Percentiles rank a stretch among this genome's conserved stretches.
Evolutionary conservation across 2,797 vertebrate species (phyloP).

Genomic region (Crenichthys baileyi): DNA sequence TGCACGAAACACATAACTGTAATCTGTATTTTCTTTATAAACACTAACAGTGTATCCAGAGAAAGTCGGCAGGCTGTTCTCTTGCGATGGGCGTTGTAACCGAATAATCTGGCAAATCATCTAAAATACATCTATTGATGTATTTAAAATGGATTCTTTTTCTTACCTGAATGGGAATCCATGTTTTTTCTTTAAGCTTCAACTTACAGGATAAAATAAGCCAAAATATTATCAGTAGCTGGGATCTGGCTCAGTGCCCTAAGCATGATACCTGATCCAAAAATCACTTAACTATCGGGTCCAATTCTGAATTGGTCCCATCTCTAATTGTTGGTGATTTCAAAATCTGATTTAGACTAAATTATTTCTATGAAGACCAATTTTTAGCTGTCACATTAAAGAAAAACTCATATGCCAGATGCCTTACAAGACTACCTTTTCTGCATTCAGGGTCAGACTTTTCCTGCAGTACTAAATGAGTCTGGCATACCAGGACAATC

Average conservation of each 20-base stretch:
- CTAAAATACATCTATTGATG: too few relatives aligned
- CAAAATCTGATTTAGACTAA: neutral
- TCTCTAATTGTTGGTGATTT: neutral
- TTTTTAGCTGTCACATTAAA: too few relatives aligned
- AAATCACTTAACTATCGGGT: neutral
- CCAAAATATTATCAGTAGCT: neutral
- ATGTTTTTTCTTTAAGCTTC: too few relatives aligned
- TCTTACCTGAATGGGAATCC: too few relatives aligned
- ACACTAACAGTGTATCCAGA: too few relatives aligned
- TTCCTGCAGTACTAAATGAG: constrained; percentile 89
- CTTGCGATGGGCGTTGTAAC: too few relatives aligned
- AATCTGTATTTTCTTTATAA: too few relatives aligned
- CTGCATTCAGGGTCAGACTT: constrained; percentile 85
- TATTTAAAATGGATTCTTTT: too few relatives aligned
- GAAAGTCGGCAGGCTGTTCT: too few relatives aligned
- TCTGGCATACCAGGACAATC: constrained; percentile 82
- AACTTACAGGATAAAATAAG: too few relatives aligned
- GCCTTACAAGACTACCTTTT: constrained; percentile 14
- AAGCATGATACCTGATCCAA: neutral
- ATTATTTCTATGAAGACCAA: neutral
- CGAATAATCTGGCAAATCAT: too few relatives aligned
- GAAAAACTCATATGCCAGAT: neutral
- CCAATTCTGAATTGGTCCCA: neutral
- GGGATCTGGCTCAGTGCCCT: neutral
- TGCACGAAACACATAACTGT: too few relatives aligned